Percentiles rank a stretch among this genome's conserved stretches.
Evolutionary conservation across 2,797 vertebrate species (phyloP).

Genomic region (Peromyscus melanophrys): DNA sequence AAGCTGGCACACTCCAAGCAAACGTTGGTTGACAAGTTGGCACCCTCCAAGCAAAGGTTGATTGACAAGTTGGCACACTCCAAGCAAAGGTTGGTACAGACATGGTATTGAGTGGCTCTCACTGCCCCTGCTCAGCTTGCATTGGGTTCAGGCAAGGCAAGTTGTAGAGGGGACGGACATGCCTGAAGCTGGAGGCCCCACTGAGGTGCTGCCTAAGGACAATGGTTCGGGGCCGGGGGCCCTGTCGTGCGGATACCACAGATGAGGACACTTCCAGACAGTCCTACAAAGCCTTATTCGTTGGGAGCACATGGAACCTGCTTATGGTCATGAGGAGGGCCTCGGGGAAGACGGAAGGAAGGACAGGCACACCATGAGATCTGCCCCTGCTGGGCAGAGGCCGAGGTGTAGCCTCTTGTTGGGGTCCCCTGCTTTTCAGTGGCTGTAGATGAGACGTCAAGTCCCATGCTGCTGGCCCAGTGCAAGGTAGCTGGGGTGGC

Average conservation of each 20-base stretch:
- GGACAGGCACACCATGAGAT: not conserved
- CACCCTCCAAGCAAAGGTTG: not conserved
- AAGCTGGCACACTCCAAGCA: not conserved
- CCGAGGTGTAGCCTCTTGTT: not conserved
- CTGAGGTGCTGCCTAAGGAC: not conserved
- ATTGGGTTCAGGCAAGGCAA: not conserved
- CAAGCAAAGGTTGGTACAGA: not conserved
- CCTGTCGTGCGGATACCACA: not conserved
- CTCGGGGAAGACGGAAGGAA: not conserved
- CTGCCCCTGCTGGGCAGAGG: not conserved
- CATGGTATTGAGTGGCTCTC: not conserved
- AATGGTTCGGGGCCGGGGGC: not conserved
- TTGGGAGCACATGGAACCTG: not conserved
- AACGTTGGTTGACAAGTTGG: not conserved
- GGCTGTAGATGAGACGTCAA: not conserved
- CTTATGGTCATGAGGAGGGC: too few species aligned
- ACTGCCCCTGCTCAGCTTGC: not conserved
- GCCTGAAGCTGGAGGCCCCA: not conserved
- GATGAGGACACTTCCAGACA: not conserved
- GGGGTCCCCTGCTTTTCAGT: not conserved
- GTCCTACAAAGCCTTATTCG: not conserved
- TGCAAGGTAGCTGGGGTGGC: not conserved
- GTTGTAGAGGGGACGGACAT: too few species aligned
- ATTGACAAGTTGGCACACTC: not conserved
- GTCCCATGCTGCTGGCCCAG: not conserved